Base-by-base conservation (phyloP, 2,888 invertebrate genomes). In the Quadriops clusia region DNA sequence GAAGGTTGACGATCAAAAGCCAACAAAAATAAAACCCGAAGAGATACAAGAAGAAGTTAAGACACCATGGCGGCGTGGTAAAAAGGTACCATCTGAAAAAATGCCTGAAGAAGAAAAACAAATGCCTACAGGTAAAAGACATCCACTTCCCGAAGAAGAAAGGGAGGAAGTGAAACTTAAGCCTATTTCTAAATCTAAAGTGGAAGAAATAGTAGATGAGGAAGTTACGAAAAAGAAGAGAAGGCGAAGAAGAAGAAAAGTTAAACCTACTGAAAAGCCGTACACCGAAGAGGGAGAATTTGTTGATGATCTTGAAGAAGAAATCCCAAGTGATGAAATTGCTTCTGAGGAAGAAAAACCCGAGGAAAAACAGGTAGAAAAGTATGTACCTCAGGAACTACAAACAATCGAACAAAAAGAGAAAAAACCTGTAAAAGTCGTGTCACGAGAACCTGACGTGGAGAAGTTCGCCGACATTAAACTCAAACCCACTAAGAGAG, bases 1-100 rank as follows among this genome's bases (percentile, higher is more conserved):
- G 31, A 70, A 68, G 47, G 56, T 68, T 7, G 59, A 56, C 23
- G 55, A 50, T 24, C 35, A 30, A 27, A 51, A 33, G 59, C 23
- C 54, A 11, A 50, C 54, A 32, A 45, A 54, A 27, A 54, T 11
- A 9, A 17, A 24, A 32, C 27, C 25, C 5, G 23, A 30, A 8
- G 14, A 22, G 8, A 28, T 11, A 29, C 15, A 33, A 33, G 16
- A 36, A 20, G 18, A 23, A 8, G 25, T 24, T 11, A 1, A 22
- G 17, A 30, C 22, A 17, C 10, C 9, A n/a, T 13, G 15, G 17
- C 9, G 23, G 28, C 15, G 21, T 17, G 15, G 23, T 16, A 28
- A 33, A 25, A 15, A 21, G 15, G 9, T 29, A 9, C 6, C 17
- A 32, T n/a, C n/a, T n/a, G 17, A 22, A n/a, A 10, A 32, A 16